These are phyloP conservation scores for Cochlearius cochlearius DNA, from an alignment of 2,113 vertebrate species.

Conservation along the genomic window DNA sequence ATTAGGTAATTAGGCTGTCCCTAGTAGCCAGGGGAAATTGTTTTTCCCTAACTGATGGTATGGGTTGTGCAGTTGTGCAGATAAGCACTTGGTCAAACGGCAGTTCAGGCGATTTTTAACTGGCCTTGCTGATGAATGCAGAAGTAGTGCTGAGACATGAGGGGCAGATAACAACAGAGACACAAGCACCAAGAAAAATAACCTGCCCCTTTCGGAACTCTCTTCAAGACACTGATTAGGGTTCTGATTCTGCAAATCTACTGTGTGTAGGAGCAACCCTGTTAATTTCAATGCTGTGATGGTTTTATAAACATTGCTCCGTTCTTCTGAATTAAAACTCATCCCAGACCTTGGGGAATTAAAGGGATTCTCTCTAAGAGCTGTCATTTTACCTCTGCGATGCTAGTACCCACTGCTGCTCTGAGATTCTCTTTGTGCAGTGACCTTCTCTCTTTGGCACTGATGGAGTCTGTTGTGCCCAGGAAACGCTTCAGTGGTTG, in stretches of 20 bases:
- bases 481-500: not conserved
- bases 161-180: not conserved
- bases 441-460: not conserved
- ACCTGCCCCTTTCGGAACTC: not conserved
- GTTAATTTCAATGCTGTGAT: not conserved
- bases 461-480: not conserved
- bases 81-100: conserved; percentile 68
- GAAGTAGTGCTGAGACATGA: conserved; percentile 40
- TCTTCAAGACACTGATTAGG: not conserved
- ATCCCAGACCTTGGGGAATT: not conserved
- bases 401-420: not conserved
- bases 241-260: not conserved
- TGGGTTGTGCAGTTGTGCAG: conserved; percentile 69
- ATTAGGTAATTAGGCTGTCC: conserved; percentile 80
- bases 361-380: not conserved
- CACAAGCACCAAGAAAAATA: not conserved
- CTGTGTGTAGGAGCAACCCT: not conserved
- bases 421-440: not conserved
- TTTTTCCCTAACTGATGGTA: conserved; percentile 75
- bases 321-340: not conserved
- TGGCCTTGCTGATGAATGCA: conserved; percentile 62
- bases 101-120: conserved; percentile 48
- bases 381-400: not conserved
- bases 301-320: not conserved
- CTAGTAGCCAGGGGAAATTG: conserved; percentile 74